Evolutionary conservation across 2,797 vertebrate species (phyloP).

Genomic region (Silurus aristotelis): DNA sequence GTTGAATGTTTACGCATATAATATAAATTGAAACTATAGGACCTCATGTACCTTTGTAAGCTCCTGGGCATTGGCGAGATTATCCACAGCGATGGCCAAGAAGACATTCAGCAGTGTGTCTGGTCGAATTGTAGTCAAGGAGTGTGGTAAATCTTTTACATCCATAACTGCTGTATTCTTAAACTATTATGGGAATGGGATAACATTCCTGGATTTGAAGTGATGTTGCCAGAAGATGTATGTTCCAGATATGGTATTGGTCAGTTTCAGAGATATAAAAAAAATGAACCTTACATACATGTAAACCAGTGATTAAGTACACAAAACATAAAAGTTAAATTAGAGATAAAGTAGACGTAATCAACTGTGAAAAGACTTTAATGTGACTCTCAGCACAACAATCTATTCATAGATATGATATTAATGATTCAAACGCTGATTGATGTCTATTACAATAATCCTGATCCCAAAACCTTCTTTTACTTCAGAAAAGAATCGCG

Average conservation of each 20-base stretch:
- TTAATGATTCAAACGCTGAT: too few relatives aligned
- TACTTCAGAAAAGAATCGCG: too few relatives aligned
- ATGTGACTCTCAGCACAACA: too few relatives aligned
- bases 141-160: not conserved
- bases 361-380: too few relatives aligned
- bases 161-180: not conserved
- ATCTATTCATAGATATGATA: too few relatives aligned
- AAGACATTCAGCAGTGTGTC: conserved; percentile 97
- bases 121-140: conserved; percentile 70
- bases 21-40: not conserved
- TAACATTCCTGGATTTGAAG: not conserved
- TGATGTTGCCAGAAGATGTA: not conserved
- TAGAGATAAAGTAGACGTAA: too few relatives aligned
- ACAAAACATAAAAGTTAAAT: too few relatives aligned
- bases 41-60: conserved; percentile 86
- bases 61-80: conserved; percentile 96
- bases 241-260: not conserved
- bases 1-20: not conserved
- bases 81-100: conserved; percentile 98
- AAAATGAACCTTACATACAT: too few relatives aligned
- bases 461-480: too few relatives aligned
- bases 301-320: too few relatives aligned
- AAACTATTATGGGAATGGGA: not conserved
- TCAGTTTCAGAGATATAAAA: too few relatives aligned
- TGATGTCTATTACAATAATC: too few relatives aligned